A percentile compares a stretch with the other conserved stretches of the same genome.
These are phyloP conservation scores for Listronotus oregonensis DNA, from an alignment of 1,140 invertebrate species.

Conservation along the genomic window DNA sequence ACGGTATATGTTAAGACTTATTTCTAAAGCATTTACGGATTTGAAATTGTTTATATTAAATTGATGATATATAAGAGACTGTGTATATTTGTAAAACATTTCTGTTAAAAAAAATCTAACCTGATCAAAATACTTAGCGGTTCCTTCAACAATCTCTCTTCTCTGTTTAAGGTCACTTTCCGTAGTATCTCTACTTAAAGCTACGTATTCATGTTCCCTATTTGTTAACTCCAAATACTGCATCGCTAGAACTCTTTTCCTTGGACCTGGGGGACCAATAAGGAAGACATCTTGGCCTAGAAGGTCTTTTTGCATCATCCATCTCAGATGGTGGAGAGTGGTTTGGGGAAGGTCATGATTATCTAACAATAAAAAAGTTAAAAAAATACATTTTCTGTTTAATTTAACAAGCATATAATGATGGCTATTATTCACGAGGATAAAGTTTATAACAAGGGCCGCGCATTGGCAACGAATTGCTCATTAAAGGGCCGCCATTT, in stretches of 20 bases:
- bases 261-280: conserved; percentile 85
- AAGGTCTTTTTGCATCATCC: conserved; percentile 94
- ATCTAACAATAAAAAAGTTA: conserved; percentile 41
- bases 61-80: no score
- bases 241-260: conserved; percentile 75
- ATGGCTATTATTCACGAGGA: neutral
- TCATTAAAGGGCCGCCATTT: no score
- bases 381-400: conserved; percentile 15
- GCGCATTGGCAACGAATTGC: no score
- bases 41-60: no score
- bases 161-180: conserved; percentile 96
- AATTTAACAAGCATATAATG: no score
- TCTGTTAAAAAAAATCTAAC: conserved; percentile 60
- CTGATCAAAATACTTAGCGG: conserved; percentile 93
- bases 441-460: conserved; percentile 4
- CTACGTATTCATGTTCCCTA: conserved; percentile 90
- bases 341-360: conserved; percentile 65
- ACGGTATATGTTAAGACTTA: no score
- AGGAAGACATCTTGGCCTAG: conserved; percentile 95
- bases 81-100: no score
- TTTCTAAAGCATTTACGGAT: no score
- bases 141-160: conserved; percentile 85
- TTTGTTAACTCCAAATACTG: conserved; percentile 87
- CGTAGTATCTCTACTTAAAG: conserved; percentile 92
- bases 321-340: conserved; percentile 80